Conservation (phyloP, 2,797 vertebrate genomes). For the Manis crassicaudata region DNA sequence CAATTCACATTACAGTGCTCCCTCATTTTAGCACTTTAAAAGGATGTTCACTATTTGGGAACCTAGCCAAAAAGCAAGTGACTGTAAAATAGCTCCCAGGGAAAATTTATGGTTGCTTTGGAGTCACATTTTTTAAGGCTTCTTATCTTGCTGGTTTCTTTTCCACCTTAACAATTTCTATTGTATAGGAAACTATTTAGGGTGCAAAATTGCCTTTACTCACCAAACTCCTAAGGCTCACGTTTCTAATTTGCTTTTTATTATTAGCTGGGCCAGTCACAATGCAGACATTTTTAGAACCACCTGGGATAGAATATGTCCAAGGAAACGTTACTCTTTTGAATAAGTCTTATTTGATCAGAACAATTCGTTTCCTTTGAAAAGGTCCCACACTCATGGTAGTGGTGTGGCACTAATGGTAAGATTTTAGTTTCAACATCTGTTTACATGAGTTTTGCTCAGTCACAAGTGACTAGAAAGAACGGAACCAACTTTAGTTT, state of each 20-base stretch:
- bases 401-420: not conserved
- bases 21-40: not conserved
- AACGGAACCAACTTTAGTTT: not conserved
- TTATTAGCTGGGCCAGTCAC: constrained; percentile 39
- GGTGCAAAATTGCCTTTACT: constrained; percentile 11
- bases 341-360: constrained; percentile 8
- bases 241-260: constrained; percentile 64
- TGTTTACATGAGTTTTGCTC: not conserved
- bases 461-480: not conserved
- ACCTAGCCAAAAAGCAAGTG: not conserved
- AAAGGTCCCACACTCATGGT: not conserved
- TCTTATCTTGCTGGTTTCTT: constrained; percentile 19
- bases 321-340: not conserved
- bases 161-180: not conserved
- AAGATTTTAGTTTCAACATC: not conserved
- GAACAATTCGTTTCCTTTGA: constrained; percentile 38
- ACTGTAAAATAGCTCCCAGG: not conserved
- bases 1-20: not conserved
- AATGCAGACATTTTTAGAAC: constrained; percentile 51
- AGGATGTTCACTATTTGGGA: not conserved
- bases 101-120: not conserved
- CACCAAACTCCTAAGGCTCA: not conserved
- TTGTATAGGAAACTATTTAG: constrained; percentile 53
- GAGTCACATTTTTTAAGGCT: not conserved
- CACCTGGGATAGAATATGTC: constrained; percentile 54